Conservation (phyloP, 2,888 invertebrate genomes). For the Eupithecia subfuscata region DNA sequence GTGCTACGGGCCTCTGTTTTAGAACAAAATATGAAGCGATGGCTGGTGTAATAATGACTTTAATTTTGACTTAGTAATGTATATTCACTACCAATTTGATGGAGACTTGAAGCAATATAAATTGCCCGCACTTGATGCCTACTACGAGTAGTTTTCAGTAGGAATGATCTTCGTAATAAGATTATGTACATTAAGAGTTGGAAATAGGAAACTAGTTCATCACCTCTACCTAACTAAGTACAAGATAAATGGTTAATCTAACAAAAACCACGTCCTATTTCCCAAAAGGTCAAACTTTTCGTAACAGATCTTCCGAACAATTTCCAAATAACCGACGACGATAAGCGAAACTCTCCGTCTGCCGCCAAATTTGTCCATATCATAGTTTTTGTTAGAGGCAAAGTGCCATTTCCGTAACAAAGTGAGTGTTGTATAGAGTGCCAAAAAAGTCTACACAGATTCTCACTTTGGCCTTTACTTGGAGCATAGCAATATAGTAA, state of each 20-base stretch:
- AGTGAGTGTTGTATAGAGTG: constrained; percentile 49
- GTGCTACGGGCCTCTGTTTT: neutral
- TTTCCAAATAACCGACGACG: constrained; percentile 32
- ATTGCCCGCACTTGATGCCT: neutral
- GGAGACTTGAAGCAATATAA: neutral
- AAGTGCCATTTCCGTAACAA: constrained; percentile 58
- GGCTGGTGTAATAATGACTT: neutral
- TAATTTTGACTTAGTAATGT: neutral
- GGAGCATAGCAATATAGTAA: neutral
- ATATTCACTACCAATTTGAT: neutral
- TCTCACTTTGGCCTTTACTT: constrained; percentile 49
- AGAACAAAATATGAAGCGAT: neutral
- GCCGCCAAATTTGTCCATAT: constrained; percentile 50
- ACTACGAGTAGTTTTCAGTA: neutral
- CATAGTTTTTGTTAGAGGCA: constrained; percentile 50
- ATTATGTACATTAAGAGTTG: neutral
- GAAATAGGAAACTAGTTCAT: neutral
- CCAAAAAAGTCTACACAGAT: constrained; percentile 58
- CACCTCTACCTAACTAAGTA: neutral
- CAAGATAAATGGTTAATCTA: neutral
- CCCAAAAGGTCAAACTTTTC: neutral
- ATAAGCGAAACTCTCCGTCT: constrained; percentile 38
- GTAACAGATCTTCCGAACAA: neutral
- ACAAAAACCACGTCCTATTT: neutral
- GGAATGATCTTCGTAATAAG: neutral